phyloP scores from a whole-genome alignment of 2,113 vertebrate genomes.

The Oncorhynchus tshawytscha region DNA sequence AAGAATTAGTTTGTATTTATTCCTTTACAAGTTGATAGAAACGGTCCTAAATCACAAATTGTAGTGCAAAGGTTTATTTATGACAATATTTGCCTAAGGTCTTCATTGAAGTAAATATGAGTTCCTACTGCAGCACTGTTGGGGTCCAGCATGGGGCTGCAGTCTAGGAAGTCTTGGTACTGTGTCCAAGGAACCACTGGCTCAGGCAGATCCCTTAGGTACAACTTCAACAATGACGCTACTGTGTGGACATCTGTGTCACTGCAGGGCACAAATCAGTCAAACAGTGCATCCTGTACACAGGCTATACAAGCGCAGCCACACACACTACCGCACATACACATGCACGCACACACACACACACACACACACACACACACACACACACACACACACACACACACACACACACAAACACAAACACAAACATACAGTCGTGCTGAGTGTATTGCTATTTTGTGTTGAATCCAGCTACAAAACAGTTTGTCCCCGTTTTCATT shows the following conservation, averaged over 20 bases:
- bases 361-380: neutral
- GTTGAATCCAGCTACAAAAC: neutral
- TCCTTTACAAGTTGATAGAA: constrained; percentile 38
- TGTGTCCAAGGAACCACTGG: constrained; percentile 91
- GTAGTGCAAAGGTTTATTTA: no score
- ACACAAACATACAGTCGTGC: neutral
- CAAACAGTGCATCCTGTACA: neutral
- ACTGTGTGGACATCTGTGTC: constrained; percentile 98
- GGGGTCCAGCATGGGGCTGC: constrained; percentile 74
- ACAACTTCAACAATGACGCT: constrained; percentile 94
- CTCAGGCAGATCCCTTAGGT: constrained; percentile 92
- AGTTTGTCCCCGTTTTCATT: neutral
- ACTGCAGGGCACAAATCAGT: constrained; percentile 64
- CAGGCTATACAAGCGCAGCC: neutral
- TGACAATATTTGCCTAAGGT: neutral
- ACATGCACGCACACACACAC: neutral
- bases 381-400: neutral
- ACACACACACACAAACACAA: neutral
- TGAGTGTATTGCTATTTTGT: no score
- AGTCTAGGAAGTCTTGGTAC: constrained; percentile 90
- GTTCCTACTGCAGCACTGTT: constrained; percentile 72
- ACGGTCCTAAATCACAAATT: no score
- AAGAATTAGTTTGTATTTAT: neutral
- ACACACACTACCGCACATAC: neutral
- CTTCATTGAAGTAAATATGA: neutral